Percentiles rank a stretch among this genome's conserved stretches.
These are phyloP conservation scores for Pandemis cinnamomeana DNA, from an alignment of 2,888 invertebrate species.

Conservation along the genomic window DNA sequence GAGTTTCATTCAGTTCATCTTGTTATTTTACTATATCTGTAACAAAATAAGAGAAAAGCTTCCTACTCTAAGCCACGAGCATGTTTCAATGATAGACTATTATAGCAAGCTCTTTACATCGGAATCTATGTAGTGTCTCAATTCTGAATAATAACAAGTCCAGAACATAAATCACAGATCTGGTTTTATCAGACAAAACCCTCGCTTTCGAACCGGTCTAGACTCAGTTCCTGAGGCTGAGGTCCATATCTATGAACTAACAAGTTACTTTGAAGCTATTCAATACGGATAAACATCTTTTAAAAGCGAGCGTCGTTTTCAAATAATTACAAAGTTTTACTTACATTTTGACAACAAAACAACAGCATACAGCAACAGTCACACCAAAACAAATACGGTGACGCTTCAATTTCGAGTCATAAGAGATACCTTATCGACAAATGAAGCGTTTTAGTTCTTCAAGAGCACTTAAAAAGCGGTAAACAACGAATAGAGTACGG, in stretches of 20 bases:
- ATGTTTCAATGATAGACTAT: background rate
- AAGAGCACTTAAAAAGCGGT: constrained; percentile 31
- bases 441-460: constrained; percentile 4
- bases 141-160: constrained; percentile 24
- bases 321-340: background rate
- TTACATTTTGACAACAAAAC: constrained; percentile 23
- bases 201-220: constrained; percentile 78
- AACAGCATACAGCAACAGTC: background rate
- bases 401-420: background rate
- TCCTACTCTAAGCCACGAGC: background rate
- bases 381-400: constrained; percentile 5
- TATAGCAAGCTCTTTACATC: constrained; percentile 1
- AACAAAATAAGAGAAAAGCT: background rate
- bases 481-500: constrained; percentile 19
- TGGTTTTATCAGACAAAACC: constrained; percentile 72
- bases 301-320: background rate
- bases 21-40: background rate
- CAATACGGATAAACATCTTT: background rate
- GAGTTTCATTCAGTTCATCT: background rate
- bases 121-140: constrained; percentile 21
- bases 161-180: constrained; percentile 61
- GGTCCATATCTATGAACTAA: background rate
- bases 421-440: background rate
- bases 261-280: constrained; percentile 1
- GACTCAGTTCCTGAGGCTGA: constrained; percentile 43